Base-by-base conservation (phyloP, 2,797 vertebrate species). In the Lutjanus argentimaculatus region DNA sequence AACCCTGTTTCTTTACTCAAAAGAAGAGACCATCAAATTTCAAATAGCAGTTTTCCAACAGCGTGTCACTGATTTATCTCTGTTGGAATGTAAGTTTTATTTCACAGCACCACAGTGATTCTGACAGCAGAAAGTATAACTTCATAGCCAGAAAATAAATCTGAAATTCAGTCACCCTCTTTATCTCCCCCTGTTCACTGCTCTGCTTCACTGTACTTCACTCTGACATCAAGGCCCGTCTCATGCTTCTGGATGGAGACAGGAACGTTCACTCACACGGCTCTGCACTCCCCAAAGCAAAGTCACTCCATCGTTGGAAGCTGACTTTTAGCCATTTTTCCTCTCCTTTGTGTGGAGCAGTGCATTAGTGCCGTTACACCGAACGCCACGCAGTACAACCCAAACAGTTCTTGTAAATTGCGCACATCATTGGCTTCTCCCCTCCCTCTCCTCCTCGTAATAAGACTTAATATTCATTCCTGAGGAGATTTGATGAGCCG, bases 391-490 rank as follows among this genome's bases (percentile, higher is more conserved):
- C 45, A 22, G 63, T 71, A 68, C 58, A 87, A 77, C 61, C 85
- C 72, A 83, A 87, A 91, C 77, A 85, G 73, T 88, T 88, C 17
- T 70, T 7, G 8, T 80, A 91, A 93, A 93, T 93, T 87, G 83
- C 78, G 91, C 89, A 85, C 90, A 92, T 91, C 65, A 89, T 87
- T 77, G 75, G 68, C 67, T 80, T 73, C 74, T 53, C 61, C 55
- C 78, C 77, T 78, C 68, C 70, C 78, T 59, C 52, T 80, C 84
- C 71, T 56, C 82, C 86, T 84, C 14, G 59, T 93, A 93, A 92
- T 89, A 83, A 83, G 85, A 84, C 77, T 88, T 89, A 89, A 91
- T 93, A 91, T 93, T 91, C 88, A 83, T 91, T 85, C 84, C 88
- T 81, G 71, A 88, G 84, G 88, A 72, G 85, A 86, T 90, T 85